Percentiles rank a stretch among this genome's conserved stretches.
phyloP scores from a whole-genome alignment of 1,140 invertebrate genomes.

The Popillia japonica region DNA sequence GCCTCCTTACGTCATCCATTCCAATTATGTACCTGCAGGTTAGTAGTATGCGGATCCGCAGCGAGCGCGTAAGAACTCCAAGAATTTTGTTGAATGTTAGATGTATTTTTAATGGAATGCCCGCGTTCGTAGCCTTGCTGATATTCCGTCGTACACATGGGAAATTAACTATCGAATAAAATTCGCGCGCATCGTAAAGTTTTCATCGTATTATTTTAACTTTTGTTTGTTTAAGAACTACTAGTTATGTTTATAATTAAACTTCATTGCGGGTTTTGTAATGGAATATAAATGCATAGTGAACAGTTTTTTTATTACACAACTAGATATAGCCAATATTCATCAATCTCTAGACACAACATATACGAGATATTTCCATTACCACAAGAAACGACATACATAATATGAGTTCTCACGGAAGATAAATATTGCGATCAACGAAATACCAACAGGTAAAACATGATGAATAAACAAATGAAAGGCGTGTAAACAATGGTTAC shows the following conservation, averaged over 20 bases:
- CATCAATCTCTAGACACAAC: no score
- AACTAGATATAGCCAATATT: no score
- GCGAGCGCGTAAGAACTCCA: background rate
- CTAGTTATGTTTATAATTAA: background rate
- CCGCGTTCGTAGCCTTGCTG: background rate
- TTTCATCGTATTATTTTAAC: background rate
- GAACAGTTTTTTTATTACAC: no score
- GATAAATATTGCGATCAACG: no score
- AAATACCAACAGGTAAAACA: no score
- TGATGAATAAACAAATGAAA: no score
- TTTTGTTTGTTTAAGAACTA: background rate
- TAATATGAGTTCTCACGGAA: no score
- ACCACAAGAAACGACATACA: no score
- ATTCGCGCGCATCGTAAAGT: background rate
- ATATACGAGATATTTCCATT: no score
- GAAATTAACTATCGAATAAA: constrained; percentile 19
- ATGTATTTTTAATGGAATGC: constrained; percentile 15
- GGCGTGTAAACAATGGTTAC: no score
- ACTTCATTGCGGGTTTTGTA: no score
- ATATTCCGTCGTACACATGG: constrained; percentile 13
- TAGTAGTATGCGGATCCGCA: background rate
- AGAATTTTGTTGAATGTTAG: constrained; percentile 15
- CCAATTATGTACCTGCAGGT: background rate
- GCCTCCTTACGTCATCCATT: constrained; percentile 4
- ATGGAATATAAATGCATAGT: no score